Base-by-base conservation (phyloP, 2,797 vertebrate genomes). In the Triplophysa bombifrons region DNA sequence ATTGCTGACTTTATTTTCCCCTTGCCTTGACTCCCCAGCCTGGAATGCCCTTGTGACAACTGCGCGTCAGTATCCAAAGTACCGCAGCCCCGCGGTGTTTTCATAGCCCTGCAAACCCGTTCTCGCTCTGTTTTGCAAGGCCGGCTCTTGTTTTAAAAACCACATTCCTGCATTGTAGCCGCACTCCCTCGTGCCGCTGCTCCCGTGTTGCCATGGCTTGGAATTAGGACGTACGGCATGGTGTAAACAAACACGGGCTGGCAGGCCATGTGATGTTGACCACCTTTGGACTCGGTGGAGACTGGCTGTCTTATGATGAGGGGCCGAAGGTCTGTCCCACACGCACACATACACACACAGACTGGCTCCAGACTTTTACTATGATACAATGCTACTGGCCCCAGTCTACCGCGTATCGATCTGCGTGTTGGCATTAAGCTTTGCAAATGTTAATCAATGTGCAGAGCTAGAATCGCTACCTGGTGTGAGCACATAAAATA, bases 1-100 rank as follows among this genome's bases (percentile, higher is more conserved):
- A 92, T 91, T 86, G 93, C 91, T 93, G 92, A 93, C 92, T 92
- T 89, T 93, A 93, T 91, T 93, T 93, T 93, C 91, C 91, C 92
- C 90, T 92, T 93, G 93, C 93, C 93, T 94, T 92, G 94, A 92
- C 93, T 95, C 93, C 94, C 93, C 92, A 92, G 93, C 92, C 93
- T 90, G 92, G 92, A 91, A 92, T 92, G 93, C 93, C 94, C 94
- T 93, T 81, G 94, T 93, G 92, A 92, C 89, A 93, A 92, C 93
- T 92, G 92, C 88, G 89, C 93, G 91, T 93, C 91, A 90, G 86
- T 90, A 92, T 95, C 93, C 90, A 92, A 92, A 93, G 93, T 11
- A 48, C 34, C 41, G 27, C 80, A 70, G 20, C 48, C 3, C 68
- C 34, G 12, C 93, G 93, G 93, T 93, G 92, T 93, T 92, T 93